Percentiles rank a stretch among this genome's conserved stretches.
Evolutionary conservation across 1,140 invertebrate genomes (phyloP).

Genomic region (Rhopalosiphum padi): DNA sequence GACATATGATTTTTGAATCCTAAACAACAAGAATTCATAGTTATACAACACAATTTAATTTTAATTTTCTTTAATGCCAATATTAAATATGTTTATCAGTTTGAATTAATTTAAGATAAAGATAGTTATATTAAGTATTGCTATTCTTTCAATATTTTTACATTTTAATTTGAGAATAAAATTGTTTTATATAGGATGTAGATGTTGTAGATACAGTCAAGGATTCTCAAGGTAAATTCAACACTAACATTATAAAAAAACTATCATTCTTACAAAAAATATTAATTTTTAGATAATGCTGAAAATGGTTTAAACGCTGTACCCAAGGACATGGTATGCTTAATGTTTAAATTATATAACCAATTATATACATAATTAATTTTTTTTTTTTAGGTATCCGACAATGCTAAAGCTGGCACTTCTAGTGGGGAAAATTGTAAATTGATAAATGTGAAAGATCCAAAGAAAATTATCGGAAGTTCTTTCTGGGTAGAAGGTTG

Average conservation of each 20-base stretch:
- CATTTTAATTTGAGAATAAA: not conserved
- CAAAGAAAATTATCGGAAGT: slow-evolving; percentile 60
- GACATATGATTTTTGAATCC: not conserved
- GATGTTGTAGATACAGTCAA: slow-evolving; percentile 21
- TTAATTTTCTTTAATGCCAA: not conserved
- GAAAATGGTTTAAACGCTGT: not conserved
- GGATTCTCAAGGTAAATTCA: not conserved
- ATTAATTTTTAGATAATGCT: slow-evolving; percentile 18
- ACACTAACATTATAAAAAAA: not conserved
- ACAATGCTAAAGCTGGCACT: not conserved
- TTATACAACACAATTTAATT: not conserved
- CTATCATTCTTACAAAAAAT: not conserved
- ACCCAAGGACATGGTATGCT: slow-evolving; percentile 7
- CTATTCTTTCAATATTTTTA: not conserved
- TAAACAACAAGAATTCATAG: not conserved
- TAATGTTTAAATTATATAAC: not conserved
- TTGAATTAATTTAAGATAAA: too few species aligned
- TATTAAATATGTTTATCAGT: not conserved
- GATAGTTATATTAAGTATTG: not conserved
- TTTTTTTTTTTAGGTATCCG: slow-evolving; percentile 17
- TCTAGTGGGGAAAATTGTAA: slow-evolving; percentile 29
- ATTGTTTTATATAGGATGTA: slow-evolving; percentile 18
- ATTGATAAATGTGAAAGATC: slow-evolving; percentile 25
- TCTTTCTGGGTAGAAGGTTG: slow-evolving; percentile 66
- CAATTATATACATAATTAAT: not conserved